Conservation (phyloP, 2,888 invertebrate genomes). For the Drosophila mercatorum region DNA sequence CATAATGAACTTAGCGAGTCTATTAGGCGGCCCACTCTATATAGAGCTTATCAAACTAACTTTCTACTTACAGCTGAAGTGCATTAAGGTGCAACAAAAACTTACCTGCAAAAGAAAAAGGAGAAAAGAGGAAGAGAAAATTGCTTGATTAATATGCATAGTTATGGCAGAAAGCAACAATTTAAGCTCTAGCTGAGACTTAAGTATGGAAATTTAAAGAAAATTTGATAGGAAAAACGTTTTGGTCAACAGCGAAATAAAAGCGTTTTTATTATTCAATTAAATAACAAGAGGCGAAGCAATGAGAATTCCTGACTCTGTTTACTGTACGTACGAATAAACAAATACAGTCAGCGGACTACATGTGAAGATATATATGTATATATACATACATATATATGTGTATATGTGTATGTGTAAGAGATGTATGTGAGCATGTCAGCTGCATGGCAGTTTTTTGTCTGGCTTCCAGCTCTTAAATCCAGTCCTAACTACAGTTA, state of each 20-base stretch:
- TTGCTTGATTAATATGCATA: neutral
- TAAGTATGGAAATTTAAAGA: neutral
- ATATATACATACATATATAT: neutral
- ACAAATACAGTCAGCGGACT: neutral
- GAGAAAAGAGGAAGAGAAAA: neutral
- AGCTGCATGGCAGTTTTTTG: neutral
- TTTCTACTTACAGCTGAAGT: constrained; percentile 6
- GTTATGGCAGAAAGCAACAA: neutral
- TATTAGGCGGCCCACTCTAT: constrained; percentile 4
- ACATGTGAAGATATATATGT: neutral
- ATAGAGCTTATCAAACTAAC: constrained; percentile 24
- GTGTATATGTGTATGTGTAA: neutral
- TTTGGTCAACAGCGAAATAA: constrained; percentile 1
- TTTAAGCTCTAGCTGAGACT: neutral
- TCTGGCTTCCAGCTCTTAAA: neutral
- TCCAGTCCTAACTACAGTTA: neutral
- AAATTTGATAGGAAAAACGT: neutral
- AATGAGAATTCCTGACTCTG: neutral
- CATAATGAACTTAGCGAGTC: constrained; percentile 22
- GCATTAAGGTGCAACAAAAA: constrained; percentile 21
- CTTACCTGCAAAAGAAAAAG: constrained; percentile 41
- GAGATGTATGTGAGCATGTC: neutral
- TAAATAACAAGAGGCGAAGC: neutral
- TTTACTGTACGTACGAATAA: neutral
- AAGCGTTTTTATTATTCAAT: neutral